Conservation (phyloP, 1,140 invertebrate genomes). For the Lethrus apterus region DNA sequence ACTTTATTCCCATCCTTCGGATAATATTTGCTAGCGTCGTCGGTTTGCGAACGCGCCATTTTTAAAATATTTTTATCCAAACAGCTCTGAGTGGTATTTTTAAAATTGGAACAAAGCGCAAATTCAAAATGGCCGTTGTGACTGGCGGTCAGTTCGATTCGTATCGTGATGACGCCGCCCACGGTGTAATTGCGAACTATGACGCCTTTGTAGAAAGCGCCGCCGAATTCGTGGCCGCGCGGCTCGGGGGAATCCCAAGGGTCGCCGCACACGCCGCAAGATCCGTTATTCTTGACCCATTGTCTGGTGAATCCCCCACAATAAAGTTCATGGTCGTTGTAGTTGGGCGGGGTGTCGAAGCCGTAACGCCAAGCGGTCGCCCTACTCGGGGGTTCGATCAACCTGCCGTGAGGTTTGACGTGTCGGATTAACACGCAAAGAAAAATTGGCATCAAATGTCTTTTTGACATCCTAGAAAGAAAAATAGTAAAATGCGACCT, state of each 20-base stretch:
- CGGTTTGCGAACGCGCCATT: constrained; percentile 39
- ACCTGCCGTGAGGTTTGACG: constrained; percentile 77
- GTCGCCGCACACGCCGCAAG: constrained; percentile 85
- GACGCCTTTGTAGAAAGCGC: constrained; percentile 72
- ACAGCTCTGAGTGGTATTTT: constrained; percentile 63
- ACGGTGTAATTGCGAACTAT: constrained; percentile 68
- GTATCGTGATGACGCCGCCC: constrained; percentile 59
- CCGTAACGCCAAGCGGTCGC: constrained; percentile 76
- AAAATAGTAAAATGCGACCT: too few relatives aligned
- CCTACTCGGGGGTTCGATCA: constrained; percentile 78
- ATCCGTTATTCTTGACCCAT: constrained; percentile 63
- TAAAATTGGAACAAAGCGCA: constrained; percentile 61
- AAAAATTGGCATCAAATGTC: too few relatives aligned
- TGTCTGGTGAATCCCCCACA: constrained; percentile 80
- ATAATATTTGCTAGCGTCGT: constrained; percentile 52
- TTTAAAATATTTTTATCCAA: constrained; percentile 63
- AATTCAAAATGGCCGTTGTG: constrained; percentile 87
- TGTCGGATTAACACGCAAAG: too few relatives aligned
- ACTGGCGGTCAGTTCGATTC: constrained; percentile 69
- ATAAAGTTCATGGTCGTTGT: constrained; percentile 84
- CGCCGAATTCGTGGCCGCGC: constrained; percentile 74
- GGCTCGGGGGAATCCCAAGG: constrained; percentile 65
- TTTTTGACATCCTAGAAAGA: too few relatives aligned
- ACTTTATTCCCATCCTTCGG: constrained; percentile 69
- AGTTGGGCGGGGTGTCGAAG: constrained; percentile 67